Evolutionary conservation across 2,797 vertebrate species (phyloP).

Genomic region (Macropodus opercularis): DNA sequence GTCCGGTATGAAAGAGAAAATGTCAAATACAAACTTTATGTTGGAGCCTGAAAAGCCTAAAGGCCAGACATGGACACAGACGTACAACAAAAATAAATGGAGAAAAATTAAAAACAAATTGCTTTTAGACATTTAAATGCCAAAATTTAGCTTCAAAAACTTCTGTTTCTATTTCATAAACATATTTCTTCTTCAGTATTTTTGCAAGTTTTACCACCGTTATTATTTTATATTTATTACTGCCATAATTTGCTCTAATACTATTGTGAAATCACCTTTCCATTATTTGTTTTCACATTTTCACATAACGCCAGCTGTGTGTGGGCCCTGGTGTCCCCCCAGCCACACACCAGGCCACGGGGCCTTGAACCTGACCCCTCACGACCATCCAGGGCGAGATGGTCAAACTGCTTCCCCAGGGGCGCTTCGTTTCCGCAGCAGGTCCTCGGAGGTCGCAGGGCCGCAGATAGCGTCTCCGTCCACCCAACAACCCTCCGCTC

Average conservation of each 20-base stretch:
- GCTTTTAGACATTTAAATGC: too few species aligned
- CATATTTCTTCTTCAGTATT: too few species aligned
- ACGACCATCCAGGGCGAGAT: slow-evolving; percentile 61
- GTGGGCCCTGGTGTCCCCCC: too few species aligned
- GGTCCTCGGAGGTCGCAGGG: slow-evolving; percentile 25
- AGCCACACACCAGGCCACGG: slow-evolving; percentile 61
- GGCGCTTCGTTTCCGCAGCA: slow-evolving; percentile 58
- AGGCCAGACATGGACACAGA: background rate
- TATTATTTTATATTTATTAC: too few species aligned
- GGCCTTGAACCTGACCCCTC: slow-evolving; percentile 79
- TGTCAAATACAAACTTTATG: slow-evolving; percentile 17
- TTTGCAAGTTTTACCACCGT: too few species aligned
- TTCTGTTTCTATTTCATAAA: too few species aligned
- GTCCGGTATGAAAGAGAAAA: slow-evolving; percentile 38
- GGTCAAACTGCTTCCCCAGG: slow-evolving; percentile 59
- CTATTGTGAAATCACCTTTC: too few species aligned
- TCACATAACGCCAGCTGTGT: too few species aligned
- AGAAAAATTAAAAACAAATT: too few species aligned
- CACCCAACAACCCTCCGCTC: slow-evolving; percentile 66
- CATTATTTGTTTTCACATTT: too few species aligned
- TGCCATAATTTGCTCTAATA: too few species aligned
- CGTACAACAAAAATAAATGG: background rate
- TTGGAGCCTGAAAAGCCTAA: slow-evolving; percentile 6
- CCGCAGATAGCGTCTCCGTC: slow-evolving; percentile 74
- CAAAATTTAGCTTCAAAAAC: too few species aligned